Base-by-base conservation (phyloP, 2,888 invertebrate species). In the Adela reaumurella region DNA sequence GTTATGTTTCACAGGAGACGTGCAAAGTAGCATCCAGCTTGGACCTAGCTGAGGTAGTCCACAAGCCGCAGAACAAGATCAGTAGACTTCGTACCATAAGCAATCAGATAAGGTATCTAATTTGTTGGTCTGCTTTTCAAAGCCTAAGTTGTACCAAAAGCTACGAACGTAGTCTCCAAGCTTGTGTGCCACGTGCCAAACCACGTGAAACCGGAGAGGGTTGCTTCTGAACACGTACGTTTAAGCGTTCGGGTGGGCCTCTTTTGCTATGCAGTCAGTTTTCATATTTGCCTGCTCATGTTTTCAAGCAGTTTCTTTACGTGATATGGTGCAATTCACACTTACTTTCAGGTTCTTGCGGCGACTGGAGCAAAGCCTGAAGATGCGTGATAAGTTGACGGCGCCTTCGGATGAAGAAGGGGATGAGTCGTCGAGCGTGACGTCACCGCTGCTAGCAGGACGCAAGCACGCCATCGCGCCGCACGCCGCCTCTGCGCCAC, bases 31-130 rank as follows among this genome's bases (percentile, higher is more conserved):
- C 84, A 49, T 85, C 84, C 48, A 85, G 82, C 60, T 65, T 81
- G 55, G 78, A 81, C 56, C 67, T 81, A 48, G 73, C 77, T 2
- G 82, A 82, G 59, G 85, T 83, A 56, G 67, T 80, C 6, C 64
- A 74, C 52, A 81, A 80, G 62, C 81, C 82, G 47, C 65, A 70
- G 45, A 71, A 74, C 57, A 89, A 88, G 77, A 77, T 88, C 51
- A 87, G 84, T 67, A 83, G 86, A 56, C 67, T 89, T 58, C 77
- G 85, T 58, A 86, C 88, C 19, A 88, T 89, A 58, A 86, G 89
- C 59, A 87, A 89, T 68, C 89, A 89, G 72, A 89, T 89, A 65
- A 84, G 89, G 89, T 88, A 69, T n/a, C 28, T 24, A n/a, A n/a
- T n/a, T n/a, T n/a, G n/a, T n/a, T n/a, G n/a, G n/a, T n/a, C n/a